Evolutionary conservation across 2,888 invertebrate genomes (phyloP).

Genomic region (Trachelus troglodyta): DNA sequence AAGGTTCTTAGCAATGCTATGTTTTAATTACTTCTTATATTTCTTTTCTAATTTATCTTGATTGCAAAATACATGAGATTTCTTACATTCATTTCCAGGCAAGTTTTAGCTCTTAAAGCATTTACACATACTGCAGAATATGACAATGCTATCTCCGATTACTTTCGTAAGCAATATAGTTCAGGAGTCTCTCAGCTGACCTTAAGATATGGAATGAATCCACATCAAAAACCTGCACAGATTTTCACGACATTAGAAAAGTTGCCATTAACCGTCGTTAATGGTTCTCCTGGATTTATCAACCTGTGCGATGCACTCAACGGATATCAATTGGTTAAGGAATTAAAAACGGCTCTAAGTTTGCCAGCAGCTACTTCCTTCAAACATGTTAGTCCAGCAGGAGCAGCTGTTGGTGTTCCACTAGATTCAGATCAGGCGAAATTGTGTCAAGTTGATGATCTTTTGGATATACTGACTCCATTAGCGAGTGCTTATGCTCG

Average conservation of each 20-base stretch:
- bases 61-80: background rate
- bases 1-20: background rate
- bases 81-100: constrained; percentile 68
- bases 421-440: constrained; percentile 81
- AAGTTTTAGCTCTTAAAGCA: constrained; percentile 88
- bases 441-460: constrained; percentile 93
- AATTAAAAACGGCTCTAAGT: constrained; percentile 81
- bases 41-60: background rate
- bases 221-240: constrained; percentile 97
- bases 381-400: constrained; percentile 98
- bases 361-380: constrained; percentile 96
- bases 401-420: constrained; percentile 91
- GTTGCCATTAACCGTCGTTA: constrained; percentile 88
- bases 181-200: constrained; percentile 81
- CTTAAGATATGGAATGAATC: constrained; percentile 96
- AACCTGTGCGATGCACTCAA: constrained; percentile 98
- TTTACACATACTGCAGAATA: constrained; percentile 97
- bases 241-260: constrained; percentile 83
- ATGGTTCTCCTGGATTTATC: constrained; percentile 97
- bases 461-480: constrained; percentile 79
- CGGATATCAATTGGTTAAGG: constrained; percentile 95
- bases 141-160: constrained; percentile 94
- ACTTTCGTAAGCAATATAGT: constrained; percentile 92
- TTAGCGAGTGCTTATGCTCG: constrained; percentile 93
- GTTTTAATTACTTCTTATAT: background rate